Percentiles rank a stretch among this genome's conserved stretches.
These are phyloP conservation scores for Crax fasciolata DNA, from an alignment of 2,797 vertebrate species.

Conservation along the genomic window DNA sequence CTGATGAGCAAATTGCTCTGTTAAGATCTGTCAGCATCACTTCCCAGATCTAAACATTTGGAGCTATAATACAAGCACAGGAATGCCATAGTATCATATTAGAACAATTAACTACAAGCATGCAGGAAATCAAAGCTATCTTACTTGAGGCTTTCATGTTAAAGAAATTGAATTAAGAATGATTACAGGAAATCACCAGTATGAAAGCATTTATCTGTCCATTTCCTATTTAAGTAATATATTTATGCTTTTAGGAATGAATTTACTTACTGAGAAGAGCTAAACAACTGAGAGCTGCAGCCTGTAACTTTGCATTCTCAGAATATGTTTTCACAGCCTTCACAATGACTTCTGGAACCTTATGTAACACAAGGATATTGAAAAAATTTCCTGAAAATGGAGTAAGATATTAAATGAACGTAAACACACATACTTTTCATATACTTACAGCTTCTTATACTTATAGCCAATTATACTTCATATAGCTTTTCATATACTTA, in stretches of 20 bases:
- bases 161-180: neutral
- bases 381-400: slow-evolving; percentile 91
- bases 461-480: too few relatives aligned
- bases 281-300: slow-evolving; percentile 90
- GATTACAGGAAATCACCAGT: neutral
- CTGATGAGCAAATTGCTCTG: neutral
- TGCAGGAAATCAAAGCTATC: neutral
- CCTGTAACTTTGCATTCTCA: slow-evolving; percentile 86
- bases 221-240: neutral
- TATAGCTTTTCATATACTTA: neutral
- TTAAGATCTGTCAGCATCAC: neutral
- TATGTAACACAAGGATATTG: slow-evolving; percentile 94
- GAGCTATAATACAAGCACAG: neutral
- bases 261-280: slow-evolving; percentile 92
- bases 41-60: neutral
- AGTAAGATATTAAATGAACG: slow-evolving; percentile 9
- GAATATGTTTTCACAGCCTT: slow-evolving; percentile 88
- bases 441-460: neutral
- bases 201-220: neutral
- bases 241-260: neutral
- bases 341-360: slow-evolving; percentile 88
- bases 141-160: neutral
- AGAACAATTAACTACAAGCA: neutral
- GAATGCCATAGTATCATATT: neutral
- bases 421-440: neutral